Base-by-base conservation (phyloP, 2,113 vertebrate genomes). In the Piprites chloris region DNA sequence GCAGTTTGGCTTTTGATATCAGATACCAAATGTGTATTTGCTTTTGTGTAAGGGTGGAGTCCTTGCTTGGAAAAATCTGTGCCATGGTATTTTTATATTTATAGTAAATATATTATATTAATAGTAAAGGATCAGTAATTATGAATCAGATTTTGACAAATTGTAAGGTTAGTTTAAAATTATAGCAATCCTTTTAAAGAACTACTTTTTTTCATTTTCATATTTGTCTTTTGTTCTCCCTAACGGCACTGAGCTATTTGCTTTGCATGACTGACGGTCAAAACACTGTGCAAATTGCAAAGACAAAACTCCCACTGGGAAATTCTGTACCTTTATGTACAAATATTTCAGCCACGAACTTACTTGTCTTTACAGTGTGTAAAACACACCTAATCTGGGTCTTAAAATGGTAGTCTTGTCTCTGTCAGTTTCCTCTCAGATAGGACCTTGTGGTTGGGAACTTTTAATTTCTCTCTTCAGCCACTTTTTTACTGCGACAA, bases 221-320 rank as follows among this genome's bases (percentile, higher is more conserved):
- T 67, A 71, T 14, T 77, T 77, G 9, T 62, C 8, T 71, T 71
- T 84, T 76, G n/a, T 52, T 32, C 11, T 83, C 22, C 68, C 7
- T 39, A 65, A 56, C 1, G 4, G 35, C 7, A 56, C 2, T 37
- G 61, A 78, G 47, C 22, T 82, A 52, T 17, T 68, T 62, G 19
- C 26, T 79, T 55, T 85, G 49, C 3, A 2, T 72, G n/a, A 61
- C 15, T 0, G 0, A 63, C 3, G 0, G 44, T 44, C 61, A 91
- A 68, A 89, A 30, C 18, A 32, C 26, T 30, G 33, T 23, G 28
- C 6, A 81, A 84, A 81, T 33, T 3, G 1, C 56, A 89, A 85
- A 49, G 22, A 72, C 41, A 87, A 85, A 76, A 76, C 6, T 75
- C 39, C 15, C 28, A 79, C 35, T 14, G 28, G 30, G 49, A 90